phyloP scores from a whole-genome alignment of 2,113 vertebrate species.

The Ascaphus truei region DNA sequence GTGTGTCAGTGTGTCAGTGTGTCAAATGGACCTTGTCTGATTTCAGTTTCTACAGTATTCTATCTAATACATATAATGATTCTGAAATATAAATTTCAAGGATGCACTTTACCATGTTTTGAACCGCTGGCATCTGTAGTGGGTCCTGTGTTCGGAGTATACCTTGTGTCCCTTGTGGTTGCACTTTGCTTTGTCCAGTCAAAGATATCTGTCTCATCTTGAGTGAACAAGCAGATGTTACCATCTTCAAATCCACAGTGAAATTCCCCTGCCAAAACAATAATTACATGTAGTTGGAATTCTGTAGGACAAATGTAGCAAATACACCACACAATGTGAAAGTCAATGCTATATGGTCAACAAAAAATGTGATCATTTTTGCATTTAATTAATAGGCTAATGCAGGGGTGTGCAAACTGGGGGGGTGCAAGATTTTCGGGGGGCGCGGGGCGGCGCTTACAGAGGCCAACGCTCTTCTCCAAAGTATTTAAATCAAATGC shows the following conservation, averaged over 20 bases:
- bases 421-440: too few relatives aligned
- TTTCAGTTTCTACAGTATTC: background rate
- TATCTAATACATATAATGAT: background rate
- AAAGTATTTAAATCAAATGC: too few relatives aligned
- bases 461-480: too few relatives aligned
- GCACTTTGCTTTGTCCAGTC: slow-evolving; percentile 98
- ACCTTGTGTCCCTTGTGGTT: slow-evolving; percentile 91
- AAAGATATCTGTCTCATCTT: slow-evolving; percentile 93
- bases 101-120: slow-evolving; percentile 77
- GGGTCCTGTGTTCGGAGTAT: slow-evolving; percentile 94
- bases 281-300: background rate
- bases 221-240: slow-evolving; percentile 93
- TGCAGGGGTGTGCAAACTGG: too few relatives aligned
- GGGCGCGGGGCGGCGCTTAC: too few relatives aligned
- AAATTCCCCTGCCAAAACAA: slow-evolving; percentile 80
- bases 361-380: accelerated
- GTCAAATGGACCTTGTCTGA: too few relatives aligned
- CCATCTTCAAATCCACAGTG: slow-evolving; percentile 96
- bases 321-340: accelerated
- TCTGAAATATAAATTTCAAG: background rate
- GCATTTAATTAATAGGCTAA: too few relatives aligned
- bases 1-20: too few relatives aligned
- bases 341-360: background rate
- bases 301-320: background rate
- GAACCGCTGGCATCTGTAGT: slow-evolving; percentile 84